Evolutionary conservation across 2,113 vertebrate genomes (phyloP), one percentile per base, ranked within the genome.

Genomic region (Microtus pennsylvanicus): DNA sequence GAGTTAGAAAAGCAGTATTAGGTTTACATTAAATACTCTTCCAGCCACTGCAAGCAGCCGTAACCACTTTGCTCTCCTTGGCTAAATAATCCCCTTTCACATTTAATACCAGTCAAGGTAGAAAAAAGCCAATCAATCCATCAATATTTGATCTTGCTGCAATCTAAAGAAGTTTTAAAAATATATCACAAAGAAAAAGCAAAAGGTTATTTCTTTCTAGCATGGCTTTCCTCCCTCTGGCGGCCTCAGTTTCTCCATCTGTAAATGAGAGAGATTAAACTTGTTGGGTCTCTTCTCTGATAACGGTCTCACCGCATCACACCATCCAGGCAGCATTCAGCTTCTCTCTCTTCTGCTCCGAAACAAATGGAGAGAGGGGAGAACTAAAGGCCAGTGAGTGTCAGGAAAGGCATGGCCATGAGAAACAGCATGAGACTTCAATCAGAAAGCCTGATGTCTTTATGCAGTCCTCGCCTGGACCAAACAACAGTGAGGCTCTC

Each of bases 81-180:
- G 52, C 47, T 80, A 90, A 90, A 92, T 8, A 13, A 5, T 76
- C 24, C 24, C 45, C 78, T 80, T 28, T 28, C 47, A 47, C 5
- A 3, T 76, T 45, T 42, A 16, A 90, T 77, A 45, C n/a, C 80
- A 97, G 70, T 45, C 80, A 91, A 70, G 26, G 75, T 22, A 88
- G 83, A 74, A 88, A 88, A 13, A 12, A 94, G 91, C 80, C 12
- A 93, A 89, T 26, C 70, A 35, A 96, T 85, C 58, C 76, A 85
- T 75, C 80, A 96, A 77, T 45, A 38, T 52, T 55, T 74, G 38
- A 30, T 55, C 94, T 94, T 61, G 30, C 35, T 95, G 21, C 1
- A 90, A 50, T 69, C 58, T 38, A n/a, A 26, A 74, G 85, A 96
- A 4, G 35, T 61, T 42, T 45, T 35, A n/a, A 76, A 96, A 21